Evolutionary conservation across 2,113 vertebrate genomes (phyloP).

Genomic region (Muntiacus reevesi): DNA sequence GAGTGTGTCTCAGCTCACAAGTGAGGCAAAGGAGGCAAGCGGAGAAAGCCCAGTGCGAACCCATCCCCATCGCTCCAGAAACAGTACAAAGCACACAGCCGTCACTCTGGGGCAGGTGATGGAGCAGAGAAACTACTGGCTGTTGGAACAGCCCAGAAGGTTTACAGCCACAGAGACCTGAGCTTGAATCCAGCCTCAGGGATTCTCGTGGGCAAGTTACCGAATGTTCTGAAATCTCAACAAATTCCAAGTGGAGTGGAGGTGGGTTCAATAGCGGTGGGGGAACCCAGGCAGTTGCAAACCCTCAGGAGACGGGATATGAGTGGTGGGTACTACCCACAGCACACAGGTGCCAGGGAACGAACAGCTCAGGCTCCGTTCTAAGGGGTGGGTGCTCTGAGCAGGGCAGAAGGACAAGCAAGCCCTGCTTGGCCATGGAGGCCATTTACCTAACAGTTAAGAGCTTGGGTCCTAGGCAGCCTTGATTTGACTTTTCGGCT

Average conservation of each 20-base stretch:
- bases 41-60: not conserved
- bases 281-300: not conserved
- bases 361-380: fast-evolving
- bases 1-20: not conserved
- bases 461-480: not conserved
- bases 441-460: not conserved
- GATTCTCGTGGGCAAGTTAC: not conserved
- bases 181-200: not conserved
- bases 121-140: not conserved
- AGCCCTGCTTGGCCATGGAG: not conserved
- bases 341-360: not conserved
- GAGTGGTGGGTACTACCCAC: too few species aligned
- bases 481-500: not conserved
- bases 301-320: not conserved
- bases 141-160: not conserved
- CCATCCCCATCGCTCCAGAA: fast-evolving
- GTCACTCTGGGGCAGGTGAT: not conserved
- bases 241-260: not conserved
- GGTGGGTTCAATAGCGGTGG: fast-evolving
- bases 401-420: not conserved
- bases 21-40: not conserved
- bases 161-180: not conserved
- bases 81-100: not conserved
- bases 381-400: not conserved
- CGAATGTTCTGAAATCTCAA: not conserved